A percentile compares a stretch with the other conserved stretches of the same genome.
phyloP scores from a whole-genome alignment of 2,888 invertebrate genomes.

The Magallana nippona region DNA sequence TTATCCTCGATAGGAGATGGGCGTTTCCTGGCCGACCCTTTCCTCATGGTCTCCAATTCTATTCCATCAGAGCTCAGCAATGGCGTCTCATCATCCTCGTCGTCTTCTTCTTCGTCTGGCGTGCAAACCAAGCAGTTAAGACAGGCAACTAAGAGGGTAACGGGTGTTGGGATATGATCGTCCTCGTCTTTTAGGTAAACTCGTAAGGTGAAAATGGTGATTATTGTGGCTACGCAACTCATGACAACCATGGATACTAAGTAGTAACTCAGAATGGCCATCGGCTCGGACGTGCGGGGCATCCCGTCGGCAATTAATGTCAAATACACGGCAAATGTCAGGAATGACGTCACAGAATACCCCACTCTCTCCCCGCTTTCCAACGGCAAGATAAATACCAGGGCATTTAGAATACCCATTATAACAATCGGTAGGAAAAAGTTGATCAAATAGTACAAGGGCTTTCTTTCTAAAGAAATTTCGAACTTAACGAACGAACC shows the following conservation, averaged over 20 bases:
- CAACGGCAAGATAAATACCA: conserved; percentile 48
- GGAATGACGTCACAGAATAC: conserved; percentile 47
- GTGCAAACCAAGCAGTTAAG: conserved; percentile 47
- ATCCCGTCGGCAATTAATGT: conserved; percentile 47
- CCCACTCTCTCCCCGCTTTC: conserved; percentile 48
- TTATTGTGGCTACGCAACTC: conserved; percentile 42
- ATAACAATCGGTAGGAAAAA: conserved; percentile 46
- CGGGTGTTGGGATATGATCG: conserved; percentile 35
- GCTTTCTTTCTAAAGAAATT: conserved; percentile 37
- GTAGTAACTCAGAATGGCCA: conserved; percentile 46
- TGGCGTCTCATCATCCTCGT: conserved; percentile 2
- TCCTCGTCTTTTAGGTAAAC: conserved; percentile 50
- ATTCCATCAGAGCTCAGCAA: background rate
- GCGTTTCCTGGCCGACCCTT: background rate
- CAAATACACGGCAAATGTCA: conserved; percentile 50
- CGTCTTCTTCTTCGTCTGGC: conserved; percentile 12
- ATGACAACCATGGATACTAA: conserved; percentile 48
- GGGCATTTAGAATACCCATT: conserved; percentile 43
- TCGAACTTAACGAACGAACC: conserved; percentile 31
- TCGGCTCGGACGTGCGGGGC: conserved; percentile 46
- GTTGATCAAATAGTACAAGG: conserved; percentile 45
- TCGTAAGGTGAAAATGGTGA: conserved; percentile 49
- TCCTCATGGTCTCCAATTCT: background rate
- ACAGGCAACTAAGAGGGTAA: conserved; percentile 40
- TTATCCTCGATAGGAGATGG: background rate